Base-by-base conservation (phyloP, 2,797 vertebrate species). In the Sebastes taczanowskii region DNA sequence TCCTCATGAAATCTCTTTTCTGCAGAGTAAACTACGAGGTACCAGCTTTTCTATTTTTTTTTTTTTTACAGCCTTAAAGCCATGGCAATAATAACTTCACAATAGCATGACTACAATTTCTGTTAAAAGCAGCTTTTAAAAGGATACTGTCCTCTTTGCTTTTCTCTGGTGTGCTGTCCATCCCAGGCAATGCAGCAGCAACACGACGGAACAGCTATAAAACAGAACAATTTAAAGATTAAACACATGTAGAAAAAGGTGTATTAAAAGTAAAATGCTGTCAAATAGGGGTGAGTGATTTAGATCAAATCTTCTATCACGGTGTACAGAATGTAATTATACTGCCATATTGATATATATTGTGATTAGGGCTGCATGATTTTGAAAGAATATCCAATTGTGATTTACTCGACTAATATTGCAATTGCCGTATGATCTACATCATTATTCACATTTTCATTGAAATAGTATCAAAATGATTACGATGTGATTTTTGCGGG, bases 141-240 rank as follows among this genome's bases (percentile, higher is more conserved):
- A 97, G 96, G 97, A 98, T 97, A 97, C 96, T 97, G 93, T 98
- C 97, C 82, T 98, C 96, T 97, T 97, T 97, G 96, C 97, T 97
- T 77, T 97, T 97, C 93, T 97, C 97, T 69, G 96, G 96, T 92
- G 96, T 96, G 88, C 95, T 98, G 80, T 97, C 97, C 97, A 97
- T 97, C 72, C 96, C 97, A 53, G 97, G 97, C 89, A 99, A 93
- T 77, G 97, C 97, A 80, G 97, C 97, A 85, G 97, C 97, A 71
- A 98, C 96, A 67, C 95, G 96, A 29, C 95, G 96, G 94, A 98
- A 98, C 94, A 98, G 95, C 96, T 97, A 64, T 1, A 1, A 91
- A 82, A 89, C 30, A 80, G 3, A 77, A 6, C 3, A 22, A 11
- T 74, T 32, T 7, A 42, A 65, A 6, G n/a, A 52, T 6, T 23